Conservation (phyloP, 2,113 vertebrate species). For the Ciconia maguari region DNA sequence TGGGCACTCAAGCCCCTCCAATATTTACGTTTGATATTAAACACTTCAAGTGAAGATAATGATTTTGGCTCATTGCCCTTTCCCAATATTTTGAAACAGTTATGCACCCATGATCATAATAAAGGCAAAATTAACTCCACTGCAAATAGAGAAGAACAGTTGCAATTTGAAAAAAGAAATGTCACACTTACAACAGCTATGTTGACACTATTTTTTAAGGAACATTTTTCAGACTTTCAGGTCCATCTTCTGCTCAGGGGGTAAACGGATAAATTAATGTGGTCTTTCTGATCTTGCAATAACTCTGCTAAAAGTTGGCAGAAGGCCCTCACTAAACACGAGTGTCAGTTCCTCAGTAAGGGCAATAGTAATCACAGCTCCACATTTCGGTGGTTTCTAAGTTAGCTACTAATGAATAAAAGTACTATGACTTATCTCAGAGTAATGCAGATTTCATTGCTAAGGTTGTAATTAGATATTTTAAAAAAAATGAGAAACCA, state of each 20-base stretch:
- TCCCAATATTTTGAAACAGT: constrained; percentile 32
- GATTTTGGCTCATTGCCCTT: constrained; percentile 55
- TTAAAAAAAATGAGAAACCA: not conserved
- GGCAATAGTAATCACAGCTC: not conserved
- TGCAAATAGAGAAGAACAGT: not conserved
- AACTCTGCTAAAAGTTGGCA: not conserved
- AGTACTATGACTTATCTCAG: not conserved
- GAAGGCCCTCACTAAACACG: not conserved
- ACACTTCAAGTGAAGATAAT: constrained; percentile 43
- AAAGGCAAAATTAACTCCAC: constrained; percentile 26
- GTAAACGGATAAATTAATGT: not conserved
- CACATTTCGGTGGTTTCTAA: not conserved
- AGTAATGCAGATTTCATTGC: not conserved
- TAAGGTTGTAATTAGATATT: not conserved
- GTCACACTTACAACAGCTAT: not conserved
- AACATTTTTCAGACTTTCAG: not conserved
- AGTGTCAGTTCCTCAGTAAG: not conserved
- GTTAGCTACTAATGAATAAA: not conserved
- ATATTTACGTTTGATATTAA: constrained; percentile 51
- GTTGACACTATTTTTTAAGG: not conserved
- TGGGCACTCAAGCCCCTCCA: constrained; percentile 48
- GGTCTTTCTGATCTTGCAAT: not conserved
- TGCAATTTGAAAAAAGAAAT: not conserved
- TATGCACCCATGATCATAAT: not conserved
- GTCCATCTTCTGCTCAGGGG: not conserved